A percentile compares a stretch with the other conserved stretches of the same genome.
Conservation (phyloP, 2,113 vertebrate genomes). For the Neodon shergylaensis region DNA sequence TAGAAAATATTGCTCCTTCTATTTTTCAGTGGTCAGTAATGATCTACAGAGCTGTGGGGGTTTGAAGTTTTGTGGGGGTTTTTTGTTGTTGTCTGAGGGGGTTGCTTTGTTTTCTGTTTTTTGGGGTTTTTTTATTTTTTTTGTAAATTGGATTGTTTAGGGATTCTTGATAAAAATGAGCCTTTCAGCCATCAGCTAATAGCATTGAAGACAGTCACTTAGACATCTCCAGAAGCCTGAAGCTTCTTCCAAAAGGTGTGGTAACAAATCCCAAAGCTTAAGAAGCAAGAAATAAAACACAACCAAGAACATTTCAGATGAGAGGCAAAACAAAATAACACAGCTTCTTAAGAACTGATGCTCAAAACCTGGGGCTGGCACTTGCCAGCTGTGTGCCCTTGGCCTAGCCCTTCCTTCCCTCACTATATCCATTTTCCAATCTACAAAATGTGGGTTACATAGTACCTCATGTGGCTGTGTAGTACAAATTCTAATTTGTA, state of each 20-base stretch:
- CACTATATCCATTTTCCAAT: background rate
- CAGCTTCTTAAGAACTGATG: background rate
- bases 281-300: background rate
- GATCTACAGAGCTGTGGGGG: background rate
- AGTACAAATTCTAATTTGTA: no score
- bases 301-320: background rate
- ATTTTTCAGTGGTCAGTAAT: conserved; percentile 17
- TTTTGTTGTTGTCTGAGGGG: background rate
- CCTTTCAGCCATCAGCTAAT: background rate
- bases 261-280: background rate
- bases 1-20: conserved; percentile 31
- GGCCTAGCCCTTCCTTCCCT: background rate
- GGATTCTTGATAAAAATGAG: background rate
- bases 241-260: background rate
- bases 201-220: background rate
- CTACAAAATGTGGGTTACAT: conserved; percentile 4
- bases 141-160: conserved; percentile 9
- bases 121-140: background rate
- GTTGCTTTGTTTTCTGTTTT: background rate
- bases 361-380: background rate
- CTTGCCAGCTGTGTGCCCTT: background rate
- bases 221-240: background rate
- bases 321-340: background rate
- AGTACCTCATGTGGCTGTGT: background rate
- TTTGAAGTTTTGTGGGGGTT: background rate